Conservation (phyloP, 2,888 invertebrate genomes). For the Oscheius onirici region DNA sequence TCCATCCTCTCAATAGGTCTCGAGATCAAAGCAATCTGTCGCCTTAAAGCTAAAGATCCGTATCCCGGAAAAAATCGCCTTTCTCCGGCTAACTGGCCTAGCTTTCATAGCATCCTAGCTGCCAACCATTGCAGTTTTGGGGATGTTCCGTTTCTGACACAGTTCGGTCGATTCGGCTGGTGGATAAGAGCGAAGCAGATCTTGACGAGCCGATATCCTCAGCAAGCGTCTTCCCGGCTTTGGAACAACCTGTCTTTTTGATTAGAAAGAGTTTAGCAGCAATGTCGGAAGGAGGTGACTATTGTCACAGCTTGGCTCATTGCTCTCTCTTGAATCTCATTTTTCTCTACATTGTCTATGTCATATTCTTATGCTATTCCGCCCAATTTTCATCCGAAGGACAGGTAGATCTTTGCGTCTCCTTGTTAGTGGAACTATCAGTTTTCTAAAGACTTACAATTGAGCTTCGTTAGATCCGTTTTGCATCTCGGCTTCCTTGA, state of each 20-base stretch:
- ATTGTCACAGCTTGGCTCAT: not conserved
- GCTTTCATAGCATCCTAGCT: no score
- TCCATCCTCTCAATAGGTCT: no score
- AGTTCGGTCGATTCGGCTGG: constrained; percentile 8
- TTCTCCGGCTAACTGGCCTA: no score
- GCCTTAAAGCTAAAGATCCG: no score
- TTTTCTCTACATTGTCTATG: constrained; percentile 17
- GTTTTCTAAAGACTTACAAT: no score
- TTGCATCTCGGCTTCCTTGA: no score
- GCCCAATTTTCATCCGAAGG: not conserved
- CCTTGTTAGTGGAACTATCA: no score
- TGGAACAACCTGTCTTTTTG: not conserved
- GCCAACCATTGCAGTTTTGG: no score
- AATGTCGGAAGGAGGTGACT: not conserved
- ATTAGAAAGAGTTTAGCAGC: no score
- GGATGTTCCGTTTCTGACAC: constrained; percentile 23
- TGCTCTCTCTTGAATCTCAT: constrained; percentile 10
- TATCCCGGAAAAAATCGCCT: no score
- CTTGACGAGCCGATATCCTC: constrained; percentile 1
- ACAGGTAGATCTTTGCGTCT: not conserved
- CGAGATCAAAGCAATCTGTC: no score
- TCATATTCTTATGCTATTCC: not conserved
- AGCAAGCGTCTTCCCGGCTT: not conserved
- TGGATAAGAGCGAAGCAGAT: constrained; percentile 13
- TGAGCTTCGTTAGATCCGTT: no score